phyloP scores from a whole-genome alignment of 2,797 vertebrate genomes.

The Sebastes matsubarae region DNA sequence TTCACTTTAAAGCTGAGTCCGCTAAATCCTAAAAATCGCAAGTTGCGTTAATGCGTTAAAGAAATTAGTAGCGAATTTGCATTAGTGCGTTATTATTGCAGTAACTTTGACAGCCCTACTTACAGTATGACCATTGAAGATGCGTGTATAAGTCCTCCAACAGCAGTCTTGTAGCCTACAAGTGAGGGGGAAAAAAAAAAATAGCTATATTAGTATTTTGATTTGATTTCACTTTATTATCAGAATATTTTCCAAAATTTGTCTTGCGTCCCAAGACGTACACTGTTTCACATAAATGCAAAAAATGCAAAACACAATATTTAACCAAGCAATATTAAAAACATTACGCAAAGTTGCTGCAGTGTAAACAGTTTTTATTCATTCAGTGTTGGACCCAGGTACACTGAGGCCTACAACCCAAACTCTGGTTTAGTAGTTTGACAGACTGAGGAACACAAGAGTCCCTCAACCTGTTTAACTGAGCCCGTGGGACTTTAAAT shows the following conservation, averaged over 20 bases:
- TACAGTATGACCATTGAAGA: background rate
- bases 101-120: no score
- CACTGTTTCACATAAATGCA: background rate
- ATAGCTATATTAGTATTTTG: background rate
- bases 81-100: no score
- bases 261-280: background rate
- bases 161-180: background rate
- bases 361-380: background rate
- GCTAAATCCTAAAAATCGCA: no score
- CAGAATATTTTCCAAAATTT: background rate
- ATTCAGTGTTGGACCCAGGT: background rate
- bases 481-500: background rate
- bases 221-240: background rate
- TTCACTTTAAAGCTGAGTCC: no score
- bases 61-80: no score
- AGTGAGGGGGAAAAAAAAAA: background rate
- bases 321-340: background rate
- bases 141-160: background rate
- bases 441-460: background rate
- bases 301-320: background rate
- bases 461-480: background rate
- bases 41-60: no score
- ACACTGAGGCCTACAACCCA: background rate
- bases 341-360: background rate
- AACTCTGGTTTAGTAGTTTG: background rate